Evolutionary conservation across 2,113 vertebrate genomes (phyloP).

Genomic region (Lophochroa leadbeateri): DNA sequence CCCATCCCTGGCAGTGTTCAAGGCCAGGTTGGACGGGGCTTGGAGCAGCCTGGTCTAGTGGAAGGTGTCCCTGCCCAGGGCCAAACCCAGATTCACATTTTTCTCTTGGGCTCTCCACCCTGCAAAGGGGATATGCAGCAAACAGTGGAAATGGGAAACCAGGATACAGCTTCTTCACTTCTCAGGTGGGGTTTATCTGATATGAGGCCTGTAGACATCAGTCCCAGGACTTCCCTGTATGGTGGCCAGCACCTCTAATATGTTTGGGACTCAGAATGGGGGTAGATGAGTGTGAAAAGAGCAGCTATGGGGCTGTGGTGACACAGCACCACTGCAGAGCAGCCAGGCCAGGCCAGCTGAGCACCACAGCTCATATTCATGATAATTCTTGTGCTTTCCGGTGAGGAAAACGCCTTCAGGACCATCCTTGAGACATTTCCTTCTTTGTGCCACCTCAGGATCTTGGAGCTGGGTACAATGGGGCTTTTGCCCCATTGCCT

Average conservation of each 20-base stretch:
- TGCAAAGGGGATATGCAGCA: neutral
- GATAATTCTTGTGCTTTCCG: neutral
- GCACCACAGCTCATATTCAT: neutral
- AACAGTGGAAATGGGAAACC: neutral
- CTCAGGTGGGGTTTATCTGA: neutral
- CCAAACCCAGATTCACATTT: neutral
- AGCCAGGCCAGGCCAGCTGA: neutral
- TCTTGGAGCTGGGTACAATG: neutral
- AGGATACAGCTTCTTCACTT: neutral
- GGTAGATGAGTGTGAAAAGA: neutral
- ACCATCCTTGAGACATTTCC: neutral
- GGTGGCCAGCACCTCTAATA: neutral
- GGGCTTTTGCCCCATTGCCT: neutral
- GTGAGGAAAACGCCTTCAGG: neutral
- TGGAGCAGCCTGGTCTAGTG: neutral
- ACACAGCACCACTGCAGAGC: neutral
- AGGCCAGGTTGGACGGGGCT: neutral
- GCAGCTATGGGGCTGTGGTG: neutral
- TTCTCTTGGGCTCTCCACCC: neutral
- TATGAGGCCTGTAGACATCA: neutral
- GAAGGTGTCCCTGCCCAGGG: neutral
- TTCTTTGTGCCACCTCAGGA: neutral
- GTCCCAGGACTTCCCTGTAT: neutral
- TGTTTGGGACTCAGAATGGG: neutral
- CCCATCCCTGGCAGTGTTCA: neutral